Evolutionary conservation across 2,113 vertebrate genomes (phyloP).

Genomic region (Percina caprodes): DNA sequence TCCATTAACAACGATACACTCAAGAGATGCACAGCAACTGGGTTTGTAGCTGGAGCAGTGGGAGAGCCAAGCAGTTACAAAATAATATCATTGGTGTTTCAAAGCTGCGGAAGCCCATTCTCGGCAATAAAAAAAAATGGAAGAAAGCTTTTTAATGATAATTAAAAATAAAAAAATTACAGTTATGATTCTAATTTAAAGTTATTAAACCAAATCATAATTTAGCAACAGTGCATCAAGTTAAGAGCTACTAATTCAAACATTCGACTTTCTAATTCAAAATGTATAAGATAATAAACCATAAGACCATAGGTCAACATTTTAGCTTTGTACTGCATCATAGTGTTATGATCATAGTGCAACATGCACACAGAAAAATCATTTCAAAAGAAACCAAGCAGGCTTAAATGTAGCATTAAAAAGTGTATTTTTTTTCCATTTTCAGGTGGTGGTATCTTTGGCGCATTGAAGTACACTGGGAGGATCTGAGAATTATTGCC

Average conservation of each 20-base stretch:
- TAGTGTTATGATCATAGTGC: background rate
- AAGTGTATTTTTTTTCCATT: background rate
- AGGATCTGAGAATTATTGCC: constrained; percentile 54
- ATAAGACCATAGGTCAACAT: background rate
- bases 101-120: background rate
- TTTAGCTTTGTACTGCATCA: too few species aligned
- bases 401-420: background rate
- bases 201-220: background rate
- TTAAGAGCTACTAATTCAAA: background rate
- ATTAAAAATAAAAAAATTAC: too few species aligned
- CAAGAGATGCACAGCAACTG: background rate
- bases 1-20: constrained; percentile 2
- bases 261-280: background rate
- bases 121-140: background rate
- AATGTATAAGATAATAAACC: background rate
- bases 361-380: background rate
- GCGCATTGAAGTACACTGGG: constrained; percentile 68
- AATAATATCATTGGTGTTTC: background rate
- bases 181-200: too few species aligned
- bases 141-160: too few species aligned
- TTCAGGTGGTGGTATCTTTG: constrained; percentile 81
- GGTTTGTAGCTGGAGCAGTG: background rate
- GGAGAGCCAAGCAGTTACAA: background rate
- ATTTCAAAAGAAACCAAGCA: background rate
- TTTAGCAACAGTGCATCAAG: background rate